Evolutionary conservation across 2,797 vertebrate species (phyloP).

Genomic region (Danionella dracula): DNA sequence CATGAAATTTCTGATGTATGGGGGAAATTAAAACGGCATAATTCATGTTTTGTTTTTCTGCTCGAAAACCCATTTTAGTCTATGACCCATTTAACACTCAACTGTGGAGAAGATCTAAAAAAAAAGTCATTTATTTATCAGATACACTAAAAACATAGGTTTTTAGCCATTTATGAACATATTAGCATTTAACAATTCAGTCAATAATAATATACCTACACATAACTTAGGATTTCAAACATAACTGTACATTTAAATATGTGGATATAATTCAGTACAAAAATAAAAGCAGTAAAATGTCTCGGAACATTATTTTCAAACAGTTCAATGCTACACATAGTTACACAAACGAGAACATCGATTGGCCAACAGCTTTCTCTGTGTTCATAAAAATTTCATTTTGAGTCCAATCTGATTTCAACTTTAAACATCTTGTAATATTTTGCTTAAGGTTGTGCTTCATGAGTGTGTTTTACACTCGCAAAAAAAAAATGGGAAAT

Average conservation of each 20-base stretch:
- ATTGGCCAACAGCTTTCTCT: background rate
- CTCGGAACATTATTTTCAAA: constrained; percentile 50
- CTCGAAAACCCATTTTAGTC: no score
- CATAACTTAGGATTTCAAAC: constrained; percentile 76
- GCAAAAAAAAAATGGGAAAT: no score
- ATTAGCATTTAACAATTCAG: constrained; percentile 64
- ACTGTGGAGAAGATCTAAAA: no score
- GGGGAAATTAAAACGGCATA: background rate
- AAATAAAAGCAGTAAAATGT: constrained; percentile 71
- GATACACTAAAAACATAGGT: no score
- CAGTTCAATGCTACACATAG: constrained; percentile 33
- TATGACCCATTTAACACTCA: no score
- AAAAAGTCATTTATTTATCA: no score
- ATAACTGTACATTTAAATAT: constrained; percentile 80
- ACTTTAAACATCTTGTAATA: no score
- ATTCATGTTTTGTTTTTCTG: background rate
- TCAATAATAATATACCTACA: constrained; percentile 69
- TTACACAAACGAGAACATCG: constrained; percentile 10
- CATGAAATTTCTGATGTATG: no score
- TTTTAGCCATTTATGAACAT: constrained; percentile 53
- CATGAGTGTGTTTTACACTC: no score
- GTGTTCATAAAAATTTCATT: background rate
- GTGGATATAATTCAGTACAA: constrained; percentile 75
- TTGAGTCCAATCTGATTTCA: no score
- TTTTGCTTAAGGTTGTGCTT: background rate